phyloP scores from a whole-genome alignment of 2,113 vertebrate species.

The Vombatus ursinus region DNA sequence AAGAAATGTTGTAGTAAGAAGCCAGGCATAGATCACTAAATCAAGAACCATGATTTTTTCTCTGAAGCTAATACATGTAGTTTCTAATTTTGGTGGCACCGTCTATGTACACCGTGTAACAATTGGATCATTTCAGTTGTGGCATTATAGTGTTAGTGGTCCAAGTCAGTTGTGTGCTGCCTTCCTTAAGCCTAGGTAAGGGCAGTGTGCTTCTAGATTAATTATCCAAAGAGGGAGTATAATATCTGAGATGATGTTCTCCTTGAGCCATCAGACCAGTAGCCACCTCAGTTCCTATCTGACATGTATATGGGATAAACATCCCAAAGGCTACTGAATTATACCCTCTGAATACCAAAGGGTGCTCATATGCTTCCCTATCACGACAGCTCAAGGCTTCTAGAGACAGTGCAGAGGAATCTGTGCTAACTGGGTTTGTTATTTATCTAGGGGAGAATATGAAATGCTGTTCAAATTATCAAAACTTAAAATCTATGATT shows the following conservation, averaged over 20 bases:
- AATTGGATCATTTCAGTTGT: background rate
- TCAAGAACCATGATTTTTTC: background rate
- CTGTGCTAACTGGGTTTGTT: background rate
- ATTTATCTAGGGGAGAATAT: background rate
- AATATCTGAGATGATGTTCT: background rate
- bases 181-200: background rate
- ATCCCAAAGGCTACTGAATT: background rate
- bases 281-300: background rate
- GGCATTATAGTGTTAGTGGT: background rate
- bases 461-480: background rate
- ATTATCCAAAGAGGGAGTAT: background rate
- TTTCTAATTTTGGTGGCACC: background rate
- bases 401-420: background rate
- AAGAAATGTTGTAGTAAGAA: background rate
- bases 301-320: background rate
- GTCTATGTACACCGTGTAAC: background rate
- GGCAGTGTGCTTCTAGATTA: background rate
- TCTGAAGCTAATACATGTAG: background rate
- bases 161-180: background rate
- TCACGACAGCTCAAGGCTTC: background rate
- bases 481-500: background rate
- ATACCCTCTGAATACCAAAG: background rate
- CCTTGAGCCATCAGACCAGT: background rate
- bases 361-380: background rate
- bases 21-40: background rate